Evolutionary conservation across 2,888 invertebrate species (phyloP).

Genomic region (Nasonia oneida): DNA sequence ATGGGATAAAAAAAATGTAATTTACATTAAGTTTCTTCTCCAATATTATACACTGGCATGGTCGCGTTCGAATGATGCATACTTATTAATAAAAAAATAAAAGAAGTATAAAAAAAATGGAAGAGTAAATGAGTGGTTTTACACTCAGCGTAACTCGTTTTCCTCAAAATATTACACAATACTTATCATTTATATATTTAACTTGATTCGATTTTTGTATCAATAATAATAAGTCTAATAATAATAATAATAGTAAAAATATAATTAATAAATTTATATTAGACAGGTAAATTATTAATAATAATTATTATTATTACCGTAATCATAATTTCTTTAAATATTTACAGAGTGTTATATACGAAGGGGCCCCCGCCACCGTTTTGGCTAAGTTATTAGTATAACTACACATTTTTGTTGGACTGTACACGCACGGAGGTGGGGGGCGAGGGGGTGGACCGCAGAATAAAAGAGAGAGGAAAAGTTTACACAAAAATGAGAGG

Average conservation of each 20-base stretch:
- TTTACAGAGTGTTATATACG: constrained; percentile 74
- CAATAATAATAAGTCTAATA: constrained; percentile 68
- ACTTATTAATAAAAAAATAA: constrained; percentile 47
- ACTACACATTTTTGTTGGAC: constrained; percentile 72
- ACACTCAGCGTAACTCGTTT: constrained; percentile 65
- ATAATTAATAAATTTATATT: constrained; percentile 76
- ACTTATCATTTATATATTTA: constrained; percentile 61
- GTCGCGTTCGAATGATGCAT: constrained; percentile 38
- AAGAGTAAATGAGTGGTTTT: constrained; percentile 57
- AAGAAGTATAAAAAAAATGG: constrained; percentile 29
- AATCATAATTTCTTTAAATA: constrained; percentile 67
- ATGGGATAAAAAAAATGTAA: constrained; percentile 60
- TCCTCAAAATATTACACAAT: constrained; percentile 72
- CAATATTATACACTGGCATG: constrained; percentile 56
- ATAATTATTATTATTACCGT: constrained; percentile 68
- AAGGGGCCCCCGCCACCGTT: constrained; percentile 69
- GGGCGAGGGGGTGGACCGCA: constrained; percentile 67
- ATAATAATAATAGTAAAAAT: constrained; percentile 67
- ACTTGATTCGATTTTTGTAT: constrained; percentile 64
- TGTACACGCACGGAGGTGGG: constrained; percentile 71
- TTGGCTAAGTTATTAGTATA: constrained; percentile 70
- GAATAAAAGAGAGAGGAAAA: constrained; percentile 22
- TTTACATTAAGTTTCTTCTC: constrained; percentile 54
- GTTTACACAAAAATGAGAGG: constrained; percentile 34
- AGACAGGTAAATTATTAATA: constrained; percentile 76